Evolutionary conservation across 1,140 invertebrate species (phyloP), one percentile per base, ranked within the genome.

Genomic region (Heliconius hermathena): DNA sequence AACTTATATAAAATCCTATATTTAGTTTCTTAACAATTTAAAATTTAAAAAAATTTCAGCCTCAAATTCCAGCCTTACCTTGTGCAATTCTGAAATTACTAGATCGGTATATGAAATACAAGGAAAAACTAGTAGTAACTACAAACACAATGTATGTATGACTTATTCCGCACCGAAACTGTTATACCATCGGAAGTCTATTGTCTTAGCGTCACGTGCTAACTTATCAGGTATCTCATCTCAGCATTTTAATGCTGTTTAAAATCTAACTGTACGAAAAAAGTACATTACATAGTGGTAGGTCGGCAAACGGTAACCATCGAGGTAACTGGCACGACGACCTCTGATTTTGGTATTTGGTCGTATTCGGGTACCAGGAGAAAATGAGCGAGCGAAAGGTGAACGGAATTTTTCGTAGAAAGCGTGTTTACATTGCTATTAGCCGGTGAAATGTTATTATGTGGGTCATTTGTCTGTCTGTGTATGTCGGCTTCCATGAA

Each of bases 291-390:
- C 91, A 88, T 93, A 86, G 89, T 91, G 91, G 90, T 94, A 92
- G 92, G 92, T 94, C 92, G 85, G 85, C 82, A 88, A 91, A 91
- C 91, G 92, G 91, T 90, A 91, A 86, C 76, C 89, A 89, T 88
- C 86, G 84, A 81, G 70, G 82, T 85, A 91, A 90, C 84, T 94
- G 86, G 91, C 82, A 89, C 92, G 85, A 89, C 80, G 91, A 94
- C 88, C 91, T 88, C 72, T 76, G 77, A 85, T 85, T 87, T 90
- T 72, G 85, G 84, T 80, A 85, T 86, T 87, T 86, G 79, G 82
- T 86, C 81, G 73, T 66, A 66, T 73, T 57, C 77, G 76, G 72
- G 83, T 86, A 85, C 83, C 81, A 86, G 85, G 86, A 81, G 85
- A 85, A 79, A 86, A 88, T 88, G 76, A 85, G 13, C 74, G 36